A percentile compares a stretch with the other conserved stretches of the same genome.
phyloP scores from a whole-genome alignment of 1,140 invertebrate species.

The Anastrepha obliqua region DNA sequence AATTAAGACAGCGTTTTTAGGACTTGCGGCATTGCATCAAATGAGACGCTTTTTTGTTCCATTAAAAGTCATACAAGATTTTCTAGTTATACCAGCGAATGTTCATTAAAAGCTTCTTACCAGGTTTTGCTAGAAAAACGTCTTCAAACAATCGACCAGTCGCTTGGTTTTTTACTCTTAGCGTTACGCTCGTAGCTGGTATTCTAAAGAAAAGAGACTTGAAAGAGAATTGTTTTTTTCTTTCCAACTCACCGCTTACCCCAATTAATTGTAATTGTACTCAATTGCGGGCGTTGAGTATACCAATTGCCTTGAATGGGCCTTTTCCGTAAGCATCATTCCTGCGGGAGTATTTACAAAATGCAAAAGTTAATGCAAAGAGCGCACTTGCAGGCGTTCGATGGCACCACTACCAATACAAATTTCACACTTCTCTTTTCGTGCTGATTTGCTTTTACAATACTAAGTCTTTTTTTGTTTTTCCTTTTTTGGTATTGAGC shows the following conservation, averaged over 20 bases:
- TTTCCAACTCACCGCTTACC: not conserved
- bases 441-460: not conserved
- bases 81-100: no score
- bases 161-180: not conserved
- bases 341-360: slow-evolving; percentile 7
- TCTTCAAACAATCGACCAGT: not conserved
- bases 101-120: no score
- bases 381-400: not conserved
- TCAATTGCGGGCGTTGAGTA: not conserved
- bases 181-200: not conserved
- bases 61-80: no score
- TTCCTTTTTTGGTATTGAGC: not conserved
- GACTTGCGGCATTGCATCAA: no score
- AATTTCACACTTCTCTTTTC: not conserved
- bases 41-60: no score
- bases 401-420: not conserved
- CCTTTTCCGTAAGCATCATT: slow-evolving; percentile 35
- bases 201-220: not conserved
- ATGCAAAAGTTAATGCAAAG: not conserved
- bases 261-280: not conserved
- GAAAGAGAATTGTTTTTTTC: not conserved
- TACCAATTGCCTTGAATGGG: slow-evolving; percentile 10
- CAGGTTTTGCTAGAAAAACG: not conserved
- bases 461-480: not conserved
- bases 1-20: no score